phyloP scores from a whole-genome alignment of 2,797 vertebrate species.

The Enteromius thamalakanensis region DNA sequence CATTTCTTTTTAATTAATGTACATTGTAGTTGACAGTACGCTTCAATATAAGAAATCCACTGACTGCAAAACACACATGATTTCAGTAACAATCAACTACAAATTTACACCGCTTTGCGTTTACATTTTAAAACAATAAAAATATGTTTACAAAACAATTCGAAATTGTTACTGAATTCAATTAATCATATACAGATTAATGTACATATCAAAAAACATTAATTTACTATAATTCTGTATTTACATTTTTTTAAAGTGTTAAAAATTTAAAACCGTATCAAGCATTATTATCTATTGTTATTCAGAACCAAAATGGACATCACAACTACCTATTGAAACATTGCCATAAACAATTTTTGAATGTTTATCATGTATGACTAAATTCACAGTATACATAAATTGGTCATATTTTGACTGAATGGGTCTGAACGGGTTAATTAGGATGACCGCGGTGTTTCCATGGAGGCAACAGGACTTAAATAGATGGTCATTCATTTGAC shows the following conservation, averaged over 20 bases:
- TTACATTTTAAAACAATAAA: neutral
- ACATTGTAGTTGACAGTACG: neutral
- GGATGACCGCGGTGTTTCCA: conserved; percentile 57
- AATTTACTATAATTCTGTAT: neutral
- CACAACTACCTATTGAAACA: too few species aligned
- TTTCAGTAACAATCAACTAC: neutral
- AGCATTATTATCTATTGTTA: neutral
- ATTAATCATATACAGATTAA: neutral
- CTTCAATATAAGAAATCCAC: neutral
- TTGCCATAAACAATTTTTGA: neutral
- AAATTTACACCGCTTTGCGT: neutral
- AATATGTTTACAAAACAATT: neutral
- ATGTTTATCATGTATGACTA: neutral
- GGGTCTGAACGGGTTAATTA: conserved; percentile 38
- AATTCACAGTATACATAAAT: neutral
- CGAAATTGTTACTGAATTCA: neutral
- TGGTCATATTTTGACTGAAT: neutral
- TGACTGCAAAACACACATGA: neutral
- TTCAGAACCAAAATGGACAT: neutral
- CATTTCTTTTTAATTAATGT: neutral
- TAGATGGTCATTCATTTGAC: conserved; percentile 56
- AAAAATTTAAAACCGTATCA: neutral
- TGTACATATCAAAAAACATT: neutral
- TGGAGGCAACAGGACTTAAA: conserved; percentile 54
- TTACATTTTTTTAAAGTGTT: neutral